Conservation (phyloP, 1,140 invertebrate species). For the Triops longicaudatus region DNA sequence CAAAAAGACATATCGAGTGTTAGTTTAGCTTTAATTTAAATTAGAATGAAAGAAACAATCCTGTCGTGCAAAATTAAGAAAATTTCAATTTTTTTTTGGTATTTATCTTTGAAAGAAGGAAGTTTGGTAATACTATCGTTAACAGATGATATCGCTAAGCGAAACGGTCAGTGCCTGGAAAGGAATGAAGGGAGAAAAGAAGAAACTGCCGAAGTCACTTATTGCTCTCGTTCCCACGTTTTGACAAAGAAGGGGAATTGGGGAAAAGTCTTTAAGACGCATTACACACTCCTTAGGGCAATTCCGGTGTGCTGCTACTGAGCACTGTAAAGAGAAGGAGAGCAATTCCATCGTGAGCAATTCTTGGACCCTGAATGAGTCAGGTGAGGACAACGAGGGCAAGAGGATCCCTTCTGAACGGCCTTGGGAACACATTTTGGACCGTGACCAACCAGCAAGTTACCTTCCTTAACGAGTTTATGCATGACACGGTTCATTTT, state of each 20-base stretch:
- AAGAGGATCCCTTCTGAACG: slow-evolving; percentile 1
- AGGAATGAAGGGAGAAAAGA: neutral
- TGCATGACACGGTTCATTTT: neutral
- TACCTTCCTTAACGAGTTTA: neutral
- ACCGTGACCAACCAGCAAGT: neutral
- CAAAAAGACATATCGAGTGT: too few species aligned
- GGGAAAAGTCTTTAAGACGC: slow-evolving; percentile 1
- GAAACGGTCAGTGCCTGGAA: too few species aligned
- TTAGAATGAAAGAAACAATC: too few species aligned
- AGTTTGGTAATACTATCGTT: too few species aligned
- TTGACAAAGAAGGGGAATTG: neutral
- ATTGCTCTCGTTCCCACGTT: slow-evolving; percentile 7
- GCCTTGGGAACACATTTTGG: neutral
- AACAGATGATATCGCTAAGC: too few species aligned
- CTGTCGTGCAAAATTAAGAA: too few species aligned
- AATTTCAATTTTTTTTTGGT: too few species aligned
- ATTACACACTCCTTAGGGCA: slow-evolving; percentile 4
- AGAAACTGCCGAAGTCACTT: neutral
- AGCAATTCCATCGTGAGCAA: neutral
- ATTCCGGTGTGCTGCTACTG: neutral
- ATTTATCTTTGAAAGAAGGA: too few species aligned
- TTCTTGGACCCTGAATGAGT: neutral
- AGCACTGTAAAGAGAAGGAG: neutral
- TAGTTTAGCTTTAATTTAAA: too few species aligned
- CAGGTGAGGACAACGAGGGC: neutral